phyloP scores from a whole-genome alignment of 2,113 vertebrate genomes.

The Pelecanus crispus region DNA sequence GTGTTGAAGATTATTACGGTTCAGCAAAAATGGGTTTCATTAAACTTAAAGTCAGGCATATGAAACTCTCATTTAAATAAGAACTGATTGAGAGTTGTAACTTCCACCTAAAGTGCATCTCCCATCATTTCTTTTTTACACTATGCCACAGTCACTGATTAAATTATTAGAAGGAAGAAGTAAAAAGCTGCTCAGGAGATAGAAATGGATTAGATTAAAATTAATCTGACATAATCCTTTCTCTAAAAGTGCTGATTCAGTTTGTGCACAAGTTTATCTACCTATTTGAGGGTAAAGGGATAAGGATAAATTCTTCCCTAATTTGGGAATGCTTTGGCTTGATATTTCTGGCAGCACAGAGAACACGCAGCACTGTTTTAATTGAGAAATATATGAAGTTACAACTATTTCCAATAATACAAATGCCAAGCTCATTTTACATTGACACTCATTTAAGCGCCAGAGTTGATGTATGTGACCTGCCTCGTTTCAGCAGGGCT shows the following conservation, averaged over 20 bases:
- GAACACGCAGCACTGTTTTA: neutral
- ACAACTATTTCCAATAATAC: neutral
- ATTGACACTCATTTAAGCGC: neutral
- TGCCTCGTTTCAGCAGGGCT: neutral
- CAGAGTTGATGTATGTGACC: neutral
- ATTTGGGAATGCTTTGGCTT: neutral
- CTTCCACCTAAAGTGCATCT: slow-evolving; percentile 41
- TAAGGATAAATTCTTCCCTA: neutral
- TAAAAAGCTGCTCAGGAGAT: slow-evolving; percentile 33
- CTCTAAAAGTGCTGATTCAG: slow-evolving; percentile 35
- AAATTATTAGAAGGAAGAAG: slow-evolving; percentile 40
- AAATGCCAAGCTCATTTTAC: neutral
- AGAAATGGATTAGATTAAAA: slow-evolving; percentile 47
- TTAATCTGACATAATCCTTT: slow-evolving; percentile 41
- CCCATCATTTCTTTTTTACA: slow-evolving; percentile 57
- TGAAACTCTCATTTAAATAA: slow-evolving; percentile 33
- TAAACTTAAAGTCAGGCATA: neutral
- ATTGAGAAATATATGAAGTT: neutral
- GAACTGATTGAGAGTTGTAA: slow-evolving; percentile 8
- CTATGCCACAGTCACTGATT: neutral
- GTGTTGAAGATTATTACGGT: neutral
- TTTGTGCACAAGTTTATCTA: neutral
- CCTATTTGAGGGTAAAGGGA: neutral
- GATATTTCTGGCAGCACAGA: neutral
- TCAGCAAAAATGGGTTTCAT: neutral